These are phyloP conservation scores for Rissa tridactyla DNA, from an alignment of 2,113 vertebrate genomes.

Conservation along the genomic window DNA sequence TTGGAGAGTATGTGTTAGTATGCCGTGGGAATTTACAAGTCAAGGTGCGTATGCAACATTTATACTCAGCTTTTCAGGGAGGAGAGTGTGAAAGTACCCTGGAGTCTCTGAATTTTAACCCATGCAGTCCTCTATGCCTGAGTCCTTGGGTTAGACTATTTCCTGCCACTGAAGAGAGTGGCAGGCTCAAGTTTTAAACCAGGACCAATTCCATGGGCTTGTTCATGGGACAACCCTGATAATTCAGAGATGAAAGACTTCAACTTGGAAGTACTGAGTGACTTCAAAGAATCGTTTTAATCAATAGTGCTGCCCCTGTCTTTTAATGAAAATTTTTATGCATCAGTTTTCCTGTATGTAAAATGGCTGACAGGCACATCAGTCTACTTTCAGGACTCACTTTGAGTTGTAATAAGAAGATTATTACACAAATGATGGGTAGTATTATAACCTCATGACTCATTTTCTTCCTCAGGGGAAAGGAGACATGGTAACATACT, in stretches of 20 bases:
- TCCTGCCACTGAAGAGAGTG: not conserved
- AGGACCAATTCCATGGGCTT: not conserved
- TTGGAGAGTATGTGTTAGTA: conserved; percentile 81
- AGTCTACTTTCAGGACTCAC: not conserved
- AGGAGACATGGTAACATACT: conserved; percentile 86
- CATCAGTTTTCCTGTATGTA: not conserved
- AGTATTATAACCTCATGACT: not conserved
- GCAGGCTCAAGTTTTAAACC: not conserved
- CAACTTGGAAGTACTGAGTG: not conserved
- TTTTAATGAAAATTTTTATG: not conserved
- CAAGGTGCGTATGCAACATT: conserved; percentile 78
- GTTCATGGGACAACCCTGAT: not conserved
- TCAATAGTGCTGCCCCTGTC: not conserved
- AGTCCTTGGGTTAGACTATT: not conserved
- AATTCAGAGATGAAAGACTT: not conserved
- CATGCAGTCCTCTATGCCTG: not conserved
- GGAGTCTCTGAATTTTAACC: not conserved
- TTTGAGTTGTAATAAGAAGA: not conserved
- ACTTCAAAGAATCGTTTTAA: not conserved
- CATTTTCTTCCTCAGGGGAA: conserved; percentile 74
- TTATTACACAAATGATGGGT: not conserved
- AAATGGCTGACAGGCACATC: not conserved
- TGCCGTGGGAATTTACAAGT: conserved; percentile 86
- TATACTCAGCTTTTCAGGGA: conserved; percentile 17
- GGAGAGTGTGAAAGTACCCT: conserved; percentile 3